A percentile compares a stretch with the other conserved stretches of the same genome.
Conservation (phyloP, 1,140 invertebrate species). For the Bombus waltoni region DNA sequence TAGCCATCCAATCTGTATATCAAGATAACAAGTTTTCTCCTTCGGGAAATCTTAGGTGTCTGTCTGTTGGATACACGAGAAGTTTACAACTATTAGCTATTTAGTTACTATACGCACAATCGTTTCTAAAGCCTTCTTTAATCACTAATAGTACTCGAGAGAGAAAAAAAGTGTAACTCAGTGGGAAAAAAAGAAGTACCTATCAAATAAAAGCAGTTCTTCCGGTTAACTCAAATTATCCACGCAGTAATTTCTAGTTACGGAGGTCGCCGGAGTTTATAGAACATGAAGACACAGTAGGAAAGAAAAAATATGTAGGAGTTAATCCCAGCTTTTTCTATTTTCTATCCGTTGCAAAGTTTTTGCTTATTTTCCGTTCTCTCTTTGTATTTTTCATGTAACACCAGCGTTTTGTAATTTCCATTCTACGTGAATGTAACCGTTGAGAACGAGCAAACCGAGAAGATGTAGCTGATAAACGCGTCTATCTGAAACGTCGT, state of each 20-base stretch:
- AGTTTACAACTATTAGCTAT: background rate
- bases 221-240: background rate
- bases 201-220: background rate
- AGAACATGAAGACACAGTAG: background rate
- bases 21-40: background rate
- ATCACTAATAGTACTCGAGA: background rate
- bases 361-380: background rate
- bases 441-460: constrained; percentile 60
- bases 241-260: no score
- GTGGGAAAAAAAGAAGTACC: background rate
- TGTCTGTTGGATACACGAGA: background rate
- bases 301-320: constrained; percentile 2
- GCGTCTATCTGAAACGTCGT: constrained; percentile 78
- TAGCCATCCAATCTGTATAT: background rate
- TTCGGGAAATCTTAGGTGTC: constrained; percentile 15
- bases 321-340: background rate
- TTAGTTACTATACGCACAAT: constrained; percentile 38
- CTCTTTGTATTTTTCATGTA: constrained; percentile 24
- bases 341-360: background rate
- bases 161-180: background rate
- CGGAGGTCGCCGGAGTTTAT: background rate
- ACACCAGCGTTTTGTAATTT: background rate
- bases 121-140: background rate
- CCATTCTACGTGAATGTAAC: background rate
- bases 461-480: constrained; percentile 79